phyloP scores from a whole-genome alignment of 2,113 vertebrate species.

The Picathartes gymnocephalus region DNA sequence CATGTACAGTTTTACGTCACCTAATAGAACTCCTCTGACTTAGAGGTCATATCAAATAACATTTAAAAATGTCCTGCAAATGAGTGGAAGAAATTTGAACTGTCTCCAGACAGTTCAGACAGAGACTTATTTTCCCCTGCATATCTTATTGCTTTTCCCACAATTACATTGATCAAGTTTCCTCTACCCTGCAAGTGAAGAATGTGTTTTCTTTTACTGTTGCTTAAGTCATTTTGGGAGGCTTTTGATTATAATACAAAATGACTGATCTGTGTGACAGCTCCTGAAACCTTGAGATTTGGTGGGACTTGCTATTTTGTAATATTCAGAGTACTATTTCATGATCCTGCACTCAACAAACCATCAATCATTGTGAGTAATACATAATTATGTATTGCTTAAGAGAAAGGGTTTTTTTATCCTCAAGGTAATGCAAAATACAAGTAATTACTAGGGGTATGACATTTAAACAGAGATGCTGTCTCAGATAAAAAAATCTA shows the following conservation, averaged over 20 bases:
- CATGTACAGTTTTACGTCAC: neutral
- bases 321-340: conserved; percentile 24
- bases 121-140: neutral
- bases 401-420: neutral
- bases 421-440: neutral
- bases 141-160: neutral
- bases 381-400: conserved; percentile 32
- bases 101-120: neutral
- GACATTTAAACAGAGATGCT: conserved; percentile 26
- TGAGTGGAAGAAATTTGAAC: neutral
- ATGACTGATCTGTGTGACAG: conserved; percentile 20
- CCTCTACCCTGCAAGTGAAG: neutral
- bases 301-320: neutral
- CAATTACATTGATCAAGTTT: neutral
- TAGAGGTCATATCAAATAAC: neutral
- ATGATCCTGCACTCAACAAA: conserved; percentile 4
- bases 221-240: neutral
- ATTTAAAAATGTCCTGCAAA: neutral
- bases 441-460: conserved; percentile 1
- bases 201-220: neutral
- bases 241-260: neutral
- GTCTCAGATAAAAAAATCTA: neutral
- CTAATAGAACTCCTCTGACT: neutral
- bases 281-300: conserved; percentile 1
- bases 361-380: conserved; percentile 27